Evolutionary conservation across 1,140 invertebrate species (phyloP).

Genomic region (Orchesella cincta): DNA sequence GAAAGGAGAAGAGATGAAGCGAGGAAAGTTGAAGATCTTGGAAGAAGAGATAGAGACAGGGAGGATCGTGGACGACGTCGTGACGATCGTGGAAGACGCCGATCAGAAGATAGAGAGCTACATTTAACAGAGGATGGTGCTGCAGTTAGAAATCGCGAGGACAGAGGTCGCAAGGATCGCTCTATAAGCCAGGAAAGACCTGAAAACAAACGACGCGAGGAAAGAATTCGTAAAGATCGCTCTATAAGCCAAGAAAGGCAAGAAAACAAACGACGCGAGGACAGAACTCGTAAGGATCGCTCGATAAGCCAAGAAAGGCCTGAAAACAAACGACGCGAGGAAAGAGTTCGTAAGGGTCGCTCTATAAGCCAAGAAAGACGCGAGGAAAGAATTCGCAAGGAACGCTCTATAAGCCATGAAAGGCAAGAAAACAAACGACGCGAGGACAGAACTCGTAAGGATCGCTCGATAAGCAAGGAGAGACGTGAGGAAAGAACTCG

Average conservation of each 20-base stretch:
- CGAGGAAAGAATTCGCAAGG: neutral
- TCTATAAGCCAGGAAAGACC: neutral
- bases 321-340: too few relatives aligned
- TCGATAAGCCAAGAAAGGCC: neutral
- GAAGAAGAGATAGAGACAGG: conserved; percentile 28
- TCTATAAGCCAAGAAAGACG: neutral
- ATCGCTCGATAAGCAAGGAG: neutral
- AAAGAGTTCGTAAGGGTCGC: too few relatives aligned
- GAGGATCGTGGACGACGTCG: conserved; percentile 31
- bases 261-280: neutral
- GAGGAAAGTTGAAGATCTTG: conserved; percentile 12
- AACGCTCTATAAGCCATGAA: too few relatives aligned
- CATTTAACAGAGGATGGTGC: neutral
- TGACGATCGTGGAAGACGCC: conserved; percentile 9
- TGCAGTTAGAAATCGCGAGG: too few relatives aligned
- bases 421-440: too few relatives aligned
- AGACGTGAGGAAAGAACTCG: neutral
- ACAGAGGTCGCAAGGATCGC: neutral
- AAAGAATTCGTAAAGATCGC: neutral
- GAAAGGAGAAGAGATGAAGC: conserved; percentile 33
- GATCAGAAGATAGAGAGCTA: neutral
- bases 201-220: neutral
- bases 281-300: neutral
- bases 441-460: too few relatives aligned
- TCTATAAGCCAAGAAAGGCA: neutral